Percentiles rank a stretch among this genome's conserved stretches.
phyloP scores from a whole-genome alignment of 2,113 vertebrate species.

The Alces alces region DNA sequence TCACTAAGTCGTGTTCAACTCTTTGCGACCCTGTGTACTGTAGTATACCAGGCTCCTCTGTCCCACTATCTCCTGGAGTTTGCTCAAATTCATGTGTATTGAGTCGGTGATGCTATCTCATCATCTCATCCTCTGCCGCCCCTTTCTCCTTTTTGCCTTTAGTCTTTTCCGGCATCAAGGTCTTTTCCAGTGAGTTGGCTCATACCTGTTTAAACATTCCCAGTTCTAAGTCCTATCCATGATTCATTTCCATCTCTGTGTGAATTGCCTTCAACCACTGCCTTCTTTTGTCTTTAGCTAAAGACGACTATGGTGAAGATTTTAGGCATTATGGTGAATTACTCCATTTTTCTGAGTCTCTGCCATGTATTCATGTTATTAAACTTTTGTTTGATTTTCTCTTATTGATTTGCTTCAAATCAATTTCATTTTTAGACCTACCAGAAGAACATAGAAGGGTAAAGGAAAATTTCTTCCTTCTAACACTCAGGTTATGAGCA shows the following conservation, averaged over 20 bases:
- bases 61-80: neutral
- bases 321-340: neutral
- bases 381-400: neutral
- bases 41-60: neutral
- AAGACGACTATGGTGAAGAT: neutral
- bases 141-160: neutral
- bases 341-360: neutral
- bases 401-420: neutral
- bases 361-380: neutral
- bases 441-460: neutral
- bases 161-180: neutral
- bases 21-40: neutral
- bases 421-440: neutral
- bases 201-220: neutral
- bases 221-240: neutral
- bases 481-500: neutral
- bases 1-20: too few species aligned
- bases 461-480: neutral
- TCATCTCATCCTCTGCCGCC: neutral
- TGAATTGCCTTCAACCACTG: neutral
- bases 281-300: neutral
- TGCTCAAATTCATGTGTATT: neutral
- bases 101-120: neutral
- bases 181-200: neutral
- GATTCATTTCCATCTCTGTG: neutral